phyloP scores from a whole-genome alignment of 2,888 invertebrate genomes.

The Drosophila emarginata region DNA sequence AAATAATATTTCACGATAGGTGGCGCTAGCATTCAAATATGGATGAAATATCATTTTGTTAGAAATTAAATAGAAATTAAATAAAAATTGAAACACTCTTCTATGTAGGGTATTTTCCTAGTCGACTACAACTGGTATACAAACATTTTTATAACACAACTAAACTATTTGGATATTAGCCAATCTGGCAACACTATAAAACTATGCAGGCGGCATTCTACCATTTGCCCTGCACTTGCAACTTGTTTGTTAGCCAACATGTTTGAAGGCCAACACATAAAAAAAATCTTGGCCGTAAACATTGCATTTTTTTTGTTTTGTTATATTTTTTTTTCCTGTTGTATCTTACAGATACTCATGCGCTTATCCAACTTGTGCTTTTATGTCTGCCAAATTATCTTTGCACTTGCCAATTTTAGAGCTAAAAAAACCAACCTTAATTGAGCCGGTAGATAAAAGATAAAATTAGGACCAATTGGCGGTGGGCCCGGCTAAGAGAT shows the following conservation, averaged over 20 bases:
- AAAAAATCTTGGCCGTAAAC: not conserved
- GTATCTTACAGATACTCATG: conserved; percentile 3
- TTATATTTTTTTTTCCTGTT: not conserved
- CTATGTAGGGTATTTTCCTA: not conserved
- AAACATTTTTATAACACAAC: not conserved
- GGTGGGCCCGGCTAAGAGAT: not conserved
- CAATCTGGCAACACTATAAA: conserved; percentile 10
- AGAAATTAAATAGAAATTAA: no score
- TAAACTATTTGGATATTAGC: not conserved
- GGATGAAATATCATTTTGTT: no score
- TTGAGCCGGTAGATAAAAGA: conserved; percentile 29
- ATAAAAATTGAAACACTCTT: no score
- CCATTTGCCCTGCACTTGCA: conserved; percentile 28
- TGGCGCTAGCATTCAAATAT: no score
- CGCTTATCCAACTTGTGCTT: not conserved
- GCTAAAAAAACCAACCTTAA: conserved; percentile 25
- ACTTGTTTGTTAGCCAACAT: conserved; percentile 40
- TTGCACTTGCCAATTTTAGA: conserved; percentile 41
- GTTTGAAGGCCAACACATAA: conserved; percentile 30
- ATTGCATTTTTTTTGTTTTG: not conserved
- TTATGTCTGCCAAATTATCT: conserved; percentile 17
- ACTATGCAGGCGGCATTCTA: conserved; percentile 17
- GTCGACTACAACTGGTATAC: not conserved
- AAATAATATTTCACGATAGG: no score
- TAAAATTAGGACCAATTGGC: conserved; percentile 32